Base-by-base conservation (phyloP, 2,797 vertebrate species). In the Gymnothorax javanicus region DNA sequence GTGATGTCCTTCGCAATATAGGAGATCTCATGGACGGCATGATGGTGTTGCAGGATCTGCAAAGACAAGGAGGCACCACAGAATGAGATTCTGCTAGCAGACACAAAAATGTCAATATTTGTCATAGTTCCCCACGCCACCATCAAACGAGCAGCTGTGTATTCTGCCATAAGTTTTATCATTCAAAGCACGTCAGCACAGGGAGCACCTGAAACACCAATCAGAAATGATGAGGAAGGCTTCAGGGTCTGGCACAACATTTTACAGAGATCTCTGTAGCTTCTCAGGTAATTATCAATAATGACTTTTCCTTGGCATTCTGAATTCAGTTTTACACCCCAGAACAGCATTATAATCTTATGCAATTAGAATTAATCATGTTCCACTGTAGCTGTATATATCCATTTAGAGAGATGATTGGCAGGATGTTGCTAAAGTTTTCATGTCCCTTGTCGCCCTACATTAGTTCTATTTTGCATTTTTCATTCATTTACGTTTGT, bases 1-100 rank as follows among this genome's bases (percentile, higher is more conserved):
- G 98, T 99, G 94, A 98, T 98, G 92, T 99, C 98, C 96, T 99
- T 99, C 33, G 98, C 98, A 0, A 99, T 99, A 95, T 99, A 99
- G 89, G 98, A 99, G 92, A 99, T 99, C 94, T 99, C 98, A 17
- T 99, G 98, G 94, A 99, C 98, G 86, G 98, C 98, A 88, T 99
- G 98, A 89, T 99, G 98, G 91, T 99, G 98, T 92, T 99, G 97
- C 89, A 99, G 96, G 88, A 98, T 96, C 98, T 99, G 89, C 8
- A 33, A 87, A 89, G 89, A 43, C 17, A 59, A 87, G 1, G 43
- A 27, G 59, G 20, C 15, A 12, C 57, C 57, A 3, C 71, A 13
- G 82, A 87, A n/a, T 79, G 27, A 84, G 67, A 7, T 33, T 23
- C 27, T 60, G 82, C 50, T 9, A 23, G 57, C 6, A 15, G 25